phyloP scores from a whole-genome alignment of 2,888 invertebrate genomes.

The Amiota minor region DNA sequence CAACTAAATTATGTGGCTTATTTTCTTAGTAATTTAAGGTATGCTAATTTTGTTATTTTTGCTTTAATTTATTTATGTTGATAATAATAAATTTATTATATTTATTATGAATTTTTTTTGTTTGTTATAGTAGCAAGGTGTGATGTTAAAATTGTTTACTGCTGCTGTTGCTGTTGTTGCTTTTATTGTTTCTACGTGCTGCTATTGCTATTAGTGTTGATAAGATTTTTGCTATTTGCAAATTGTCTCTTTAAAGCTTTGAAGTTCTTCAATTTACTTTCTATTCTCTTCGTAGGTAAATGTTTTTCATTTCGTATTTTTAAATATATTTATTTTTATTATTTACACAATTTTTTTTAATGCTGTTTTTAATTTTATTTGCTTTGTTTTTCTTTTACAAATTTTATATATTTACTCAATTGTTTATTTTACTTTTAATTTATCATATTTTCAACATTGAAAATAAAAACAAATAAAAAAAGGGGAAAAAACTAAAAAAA shows the following conservation, averaged over 20 bases:
- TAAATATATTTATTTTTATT: not conserved
- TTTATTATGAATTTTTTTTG: conserved; percentile 10
- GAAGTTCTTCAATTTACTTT: conserved; percentile 28
- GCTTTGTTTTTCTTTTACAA: not conserved
- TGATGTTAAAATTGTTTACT: no score
- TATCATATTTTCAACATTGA: not conserved
- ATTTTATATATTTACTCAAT: not conserved
- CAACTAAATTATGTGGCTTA: conserved; percentile 32
- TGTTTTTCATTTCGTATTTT: conserved; percentile 10
- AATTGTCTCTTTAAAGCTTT: no score
- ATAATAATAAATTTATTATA: not conserved
- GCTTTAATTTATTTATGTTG: conserved; percentile 21
- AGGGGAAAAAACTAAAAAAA: no score
- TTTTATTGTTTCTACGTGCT: not conserved
- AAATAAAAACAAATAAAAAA: no score
- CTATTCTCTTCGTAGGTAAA: conserved; percentile 42
- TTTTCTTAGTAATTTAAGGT: conserved; percentile 1
- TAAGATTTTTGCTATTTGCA: no score
- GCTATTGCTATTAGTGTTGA: conserved; percentile 24
- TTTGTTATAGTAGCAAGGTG: not conserved
- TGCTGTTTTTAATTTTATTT: conserved; percentile 11
- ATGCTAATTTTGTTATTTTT: conserved; percentile 3
- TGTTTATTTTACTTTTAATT: conserved; percentile 1
- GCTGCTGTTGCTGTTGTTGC: no score
- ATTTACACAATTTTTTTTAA: not conserved